Conservation (phyloP, 2,113 vertebrate species). For the Catharus fuscescens region DNA sequence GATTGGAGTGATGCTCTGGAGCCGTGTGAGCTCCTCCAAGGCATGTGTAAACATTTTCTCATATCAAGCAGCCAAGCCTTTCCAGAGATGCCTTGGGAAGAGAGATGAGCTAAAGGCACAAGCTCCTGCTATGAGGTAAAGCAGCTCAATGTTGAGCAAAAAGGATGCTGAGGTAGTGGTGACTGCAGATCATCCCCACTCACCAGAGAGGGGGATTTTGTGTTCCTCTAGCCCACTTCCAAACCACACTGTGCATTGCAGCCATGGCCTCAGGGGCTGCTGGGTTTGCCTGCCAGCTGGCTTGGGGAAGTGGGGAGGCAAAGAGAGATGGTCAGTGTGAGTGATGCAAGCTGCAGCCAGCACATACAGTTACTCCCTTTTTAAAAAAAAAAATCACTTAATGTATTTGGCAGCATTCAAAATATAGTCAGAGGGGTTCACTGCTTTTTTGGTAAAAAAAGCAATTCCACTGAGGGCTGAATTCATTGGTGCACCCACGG, state of each 20-base stretch:
- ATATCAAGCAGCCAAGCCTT: not conserved
- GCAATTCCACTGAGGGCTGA: not conserved
- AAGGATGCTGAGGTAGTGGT: not conserved
- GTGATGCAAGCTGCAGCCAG: conserved; percentile 47
- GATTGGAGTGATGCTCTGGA: not conserved
- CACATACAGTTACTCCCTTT: not conserved
- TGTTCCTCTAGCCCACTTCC: not conserved
- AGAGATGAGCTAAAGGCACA: not conserved
- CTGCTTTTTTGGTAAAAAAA: not conserved
- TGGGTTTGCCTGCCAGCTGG: not conserved
- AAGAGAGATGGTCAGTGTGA: not conserved
- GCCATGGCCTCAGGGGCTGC: fast-evolving
- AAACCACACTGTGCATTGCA: not conserved
- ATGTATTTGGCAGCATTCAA: not conserved
- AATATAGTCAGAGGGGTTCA: not conserved
- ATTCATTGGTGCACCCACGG: fast-evolving
- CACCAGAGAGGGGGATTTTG: not conserved
- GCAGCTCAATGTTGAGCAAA: not conserved
- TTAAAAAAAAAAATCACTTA: not conserved
- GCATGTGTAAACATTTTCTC: not conserved
- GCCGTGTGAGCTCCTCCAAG: not conserved
- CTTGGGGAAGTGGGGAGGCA: not conserved
- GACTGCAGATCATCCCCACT: not conserved
- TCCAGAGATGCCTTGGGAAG: not conserved
- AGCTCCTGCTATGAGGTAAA: not conserved